Conservation (phyloP, 2,113 vertebrate species). For the Chaetops frenatus region DNA sequence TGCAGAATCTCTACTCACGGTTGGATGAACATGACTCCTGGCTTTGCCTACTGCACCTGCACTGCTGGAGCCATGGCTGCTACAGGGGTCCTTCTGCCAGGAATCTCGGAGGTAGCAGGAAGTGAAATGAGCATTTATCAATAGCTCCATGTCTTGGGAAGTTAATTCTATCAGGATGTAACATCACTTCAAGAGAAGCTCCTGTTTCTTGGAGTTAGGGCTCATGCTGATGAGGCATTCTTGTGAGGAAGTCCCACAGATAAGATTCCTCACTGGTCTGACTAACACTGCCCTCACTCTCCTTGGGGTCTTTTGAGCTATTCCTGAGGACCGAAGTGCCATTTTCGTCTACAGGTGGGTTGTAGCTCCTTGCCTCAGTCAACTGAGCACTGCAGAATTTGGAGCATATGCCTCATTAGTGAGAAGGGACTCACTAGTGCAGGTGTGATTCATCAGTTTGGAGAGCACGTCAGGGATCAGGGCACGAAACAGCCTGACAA, state of each 20-base stretch:
- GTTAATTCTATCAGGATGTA: neutral
- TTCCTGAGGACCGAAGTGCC: neutral
- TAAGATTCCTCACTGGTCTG: neutral
- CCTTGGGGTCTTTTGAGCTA: neutral
- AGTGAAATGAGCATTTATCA: neutral
- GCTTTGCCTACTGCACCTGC: neutral
- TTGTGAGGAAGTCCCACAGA: neutral
- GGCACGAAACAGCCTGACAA: neutral
- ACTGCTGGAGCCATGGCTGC: neutral
- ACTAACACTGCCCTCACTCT: neutral
- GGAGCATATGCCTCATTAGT: constrained; percentile 31
- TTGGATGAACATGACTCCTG: neutral
- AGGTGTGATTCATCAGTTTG: constrained; percentile 48
- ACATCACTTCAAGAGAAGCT: neutral
- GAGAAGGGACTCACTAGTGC: neutral
- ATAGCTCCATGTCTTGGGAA: neutral
- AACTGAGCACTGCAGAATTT: constrained; percentile 1
- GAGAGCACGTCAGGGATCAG: constrained; percentile 26
- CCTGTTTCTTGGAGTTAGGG: neutral
- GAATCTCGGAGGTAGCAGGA: neutral
- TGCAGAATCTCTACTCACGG: neutral
- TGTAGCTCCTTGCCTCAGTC: neutral
- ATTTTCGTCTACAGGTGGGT: neutral
- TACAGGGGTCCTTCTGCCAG: neutral
- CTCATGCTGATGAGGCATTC: neutral